Percentiles rank a stretch among this genome's conserved stretches.
These are phyloP conservation scores for Orchesella flavescens DNA, from an alignment of 2,888 invertebrate genomes.

Conservation along the genomic window DNA sequence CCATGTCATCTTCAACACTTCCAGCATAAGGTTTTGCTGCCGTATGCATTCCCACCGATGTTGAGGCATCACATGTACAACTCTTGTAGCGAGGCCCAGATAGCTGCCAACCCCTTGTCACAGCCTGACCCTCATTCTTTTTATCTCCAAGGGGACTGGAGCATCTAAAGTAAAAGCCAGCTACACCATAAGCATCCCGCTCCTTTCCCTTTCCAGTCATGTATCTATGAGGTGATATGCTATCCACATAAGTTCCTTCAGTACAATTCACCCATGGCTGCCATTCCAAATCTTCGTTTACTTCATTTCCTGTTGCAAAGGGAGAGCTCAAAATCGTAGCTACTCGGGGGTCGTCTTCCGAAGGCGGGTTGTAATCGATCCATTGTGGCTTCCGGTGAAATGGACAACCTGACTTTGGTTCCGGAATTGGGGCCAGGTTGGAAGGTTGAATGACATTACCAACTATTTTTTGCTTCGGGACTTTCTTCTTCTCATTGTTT, in stretches of 20 bases:
- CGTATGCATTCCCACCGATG: background rate
- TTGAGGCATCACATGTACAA: background rate
- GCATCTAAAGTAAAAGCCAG: background rate
- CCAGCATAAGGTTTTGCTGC: background rate
- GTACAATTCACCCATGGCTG: background rate
- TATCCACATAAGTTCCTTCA: background rate
- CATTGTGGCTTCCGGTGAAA: background rate
- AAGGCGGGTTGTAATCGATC: background rate
- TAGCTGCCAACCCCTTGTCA: background rate
- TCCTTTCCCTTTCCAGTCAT: background rate
- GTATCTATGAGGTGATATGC: background rate
- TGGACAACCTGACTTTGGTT: background rate
- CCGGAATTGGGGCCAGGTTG: background rate
- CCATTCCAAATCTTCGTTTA: background rate
- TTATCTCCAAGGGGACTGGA: background rate
- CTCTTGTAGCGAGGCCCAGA: background rate
- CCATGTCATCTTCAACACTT: background rate
- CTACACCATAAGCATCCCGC: background rate
- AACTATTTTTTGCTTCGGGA: background rate
- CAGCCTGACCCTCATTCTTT: background rate
- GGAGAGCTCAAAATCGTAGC: background rate
- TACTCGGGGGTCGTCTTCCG: background rate
- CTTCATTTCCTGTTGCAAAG: background rate
- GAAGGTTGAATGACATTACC: background rate
- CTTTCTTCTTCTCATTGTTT: background rate